Conservation (phyloP, 2,888 invertebrate genomes). For the Cephus spinipes region DNA sequence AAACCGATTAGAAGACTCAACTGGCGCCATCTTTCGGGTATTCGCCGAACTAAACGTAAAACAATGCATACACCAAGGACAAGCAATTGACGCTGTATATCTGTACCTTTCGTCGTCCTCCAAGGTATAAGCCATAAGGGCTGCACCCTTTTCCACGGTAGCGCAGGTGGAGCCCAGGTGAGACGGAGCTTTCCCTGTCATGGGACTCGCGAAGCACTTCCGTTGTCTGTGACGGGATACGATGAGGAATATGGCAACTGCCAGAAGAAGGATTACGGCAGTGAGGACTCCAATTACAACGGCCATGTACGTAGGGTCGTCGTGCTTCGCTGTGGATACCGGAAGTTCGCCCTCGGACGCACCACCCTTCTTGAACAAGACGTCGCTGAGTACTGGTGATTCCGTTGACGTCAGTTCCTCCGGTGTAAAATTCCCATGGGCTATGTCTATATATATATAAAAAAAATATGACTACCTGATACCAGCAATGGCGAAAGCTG, state of each 20-base stretch:
- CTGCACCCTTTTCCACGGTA: slow-evolving; percentile 66
- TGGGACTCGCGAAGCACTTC: slow-evolving; percentile 80
- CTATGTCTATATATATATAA: slow-evolving; percentile 68
- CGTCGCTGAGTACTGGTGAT: slow-evolving; percentile 68
- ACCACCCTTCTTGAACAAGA: slow-evolving; percentile 66
- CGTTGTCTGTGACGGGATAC: slow-evolving; percentile 78
- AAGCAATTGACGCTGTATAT: background rate
- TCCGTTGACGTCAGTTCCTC: slow-evolving; percentile 73
- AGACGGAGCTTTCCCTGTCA: slow-evolving; percentile 72
- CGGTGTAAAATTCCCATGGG: slow-evolving; percentile 80
- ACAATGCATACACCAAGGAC: background rate
- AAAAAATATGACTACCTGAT: background rate
- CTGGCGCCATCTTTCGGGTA: background rate
- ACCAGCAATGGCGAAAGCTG: background rate
- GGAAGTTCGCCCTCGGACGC: slow-evolving; percentile 68
- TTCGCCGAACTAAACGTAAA: background rate
- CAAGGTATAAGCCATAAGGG: slow-evolving; percentile 63
- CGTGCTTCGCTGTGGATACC: slow-evolving; percentile 76
- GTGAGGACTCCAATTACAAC: slow-evolving; percentile 82
- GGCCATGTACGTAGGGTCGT: slow-evolving; percentile 81
- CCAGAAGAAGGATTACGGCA: slow-evolving; percentile 78
- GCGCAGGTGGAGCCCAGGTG: slow-evolving; percentile 65
- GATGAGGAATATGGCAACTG: slow-evolving; percentile 79
- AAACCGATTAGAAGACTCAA: background rate
- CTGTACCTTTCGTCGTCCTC: slow-evolving; percentile 63